Evolutionary conservation across 2,113 vertebrate genomes (phyloP), one percentile per base, ranked within the genome.

Genomic region (Tupaia tana): DNA sequence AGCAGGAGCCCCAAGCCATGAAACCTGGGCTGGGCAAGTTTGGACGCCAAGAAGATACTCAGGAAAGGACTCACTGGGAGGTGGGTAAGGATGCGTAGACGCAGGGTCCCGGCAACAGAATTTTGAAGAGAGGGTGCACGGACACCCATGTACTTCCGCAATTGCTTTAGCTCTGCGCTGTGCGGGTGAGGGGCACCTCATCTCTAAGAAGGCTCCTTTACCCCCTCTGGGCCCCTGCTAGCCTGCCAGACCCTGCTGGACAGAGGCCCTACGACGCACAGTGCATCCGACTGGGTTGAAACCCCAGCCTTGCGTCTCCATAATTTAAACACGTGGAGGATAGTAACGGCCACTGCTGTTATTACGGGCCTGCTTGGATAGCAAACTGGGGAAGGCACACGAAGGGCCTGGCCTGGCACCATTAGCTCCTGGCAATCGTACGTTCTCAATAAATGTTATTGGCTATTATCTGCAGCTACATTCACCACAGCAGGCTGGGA

Each of bases 191-290:
- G 7, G 52, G 43, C 43, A 43, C 43, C 16, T 71, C 54, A 0
- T 16, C 12, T 34, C 56, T 12, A 25, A 25, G 22, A 43, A 31
- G 59, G 14, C 66, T n/a, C 52, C 12, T 2, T 22, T 3, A 18
- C 18, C 6, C 31, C 25, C 52, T 54, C 11, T 0, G 7, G 11
- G 7, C 10, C 54, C 61, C 25, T 61, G 13, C 22, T 9, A 9
- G 29, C 54, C n/a, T 3, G 0, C n/a, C 1, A 6, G 56, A 24
- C 14, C 34, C 11, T 3, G 4, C n/a, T 15, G 79, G 71, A 6
- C 79, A 80, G 54, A 66, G n/a, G 13, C 25, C 20, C 5, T 16
- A 1, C 0, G 0, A 66, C 2, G 10, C 3, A 2, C 3, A 3
- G 22, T 56, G 20, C 77, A 3, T 11, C 22, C 54, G 84, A 5